These are phyloP conservation scores for Drosophila bipectinata DNA, from an alignment of 1,140 invertebrate genomes.

Conservation along the genomic window DNA sequence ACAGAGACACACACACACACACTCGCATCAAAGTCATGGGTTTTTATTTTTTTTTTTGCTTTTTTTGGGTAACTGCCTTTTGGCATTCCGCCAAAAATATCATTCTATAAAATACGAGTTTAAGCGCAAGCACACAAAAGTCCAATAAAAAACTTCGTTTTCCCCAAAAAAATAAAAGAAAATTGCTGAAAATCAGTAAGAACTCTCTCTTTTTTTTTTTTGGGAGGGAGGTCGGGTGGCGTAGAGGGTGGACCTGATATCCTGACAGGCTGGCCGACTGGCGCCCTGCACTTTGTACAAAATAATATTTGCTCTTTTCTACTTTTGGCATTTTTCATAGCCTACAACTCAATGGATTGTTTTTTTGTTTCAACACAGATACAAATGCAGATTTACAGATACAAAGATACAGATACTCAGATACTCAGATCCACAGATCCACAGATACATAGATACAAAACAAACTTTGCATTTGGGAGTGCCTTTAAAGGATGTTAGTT, in stretches of 20 bases:
- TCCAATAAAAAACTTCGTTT: slow-evolving; percentile 72
- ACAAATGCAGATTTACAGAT: slow-evolving; percentile 4
- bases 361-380: slow-evolving; percentile 8
- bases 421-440: background rate
- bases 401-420: no score
- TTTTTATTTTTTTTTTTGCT: background rate
- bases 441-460: background rate
- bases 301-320: slow-evolving; percentile 49
- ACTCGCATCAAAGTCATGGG: slow-evolving; percentile 13
- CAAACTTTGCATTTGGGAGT: background rate
- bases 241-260: slow-evolving; percentile 3
- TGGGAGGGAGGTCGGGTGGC: background rate
- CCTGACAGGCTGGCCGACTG: slow-evolving; percentile 40
- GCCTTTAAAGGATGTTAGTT: background rate
- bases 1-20: slow-evolving; percentile 2
- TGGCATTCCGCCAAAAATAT: slow-evolving; percentile 76
- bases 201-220: background rate
- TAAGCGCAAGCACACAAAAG: slow-evolving; percentile 72
- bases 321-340: slow-evolving; percentile 28
- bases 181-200: slow-evolving; percentile 34
- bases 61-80: slow-evolving; percentile 21
- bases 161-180: slow-evolving; percentile 39
- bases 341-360: slow-evolving; percentile 30
- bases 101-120: slow-evolving; percentile 81
- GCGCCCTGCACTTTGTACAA: slow-evolving; percentile 45